Conservation (phyloP, 2,797 vertebrate genomes). For the Leptoclinus maculatus region DNA sequence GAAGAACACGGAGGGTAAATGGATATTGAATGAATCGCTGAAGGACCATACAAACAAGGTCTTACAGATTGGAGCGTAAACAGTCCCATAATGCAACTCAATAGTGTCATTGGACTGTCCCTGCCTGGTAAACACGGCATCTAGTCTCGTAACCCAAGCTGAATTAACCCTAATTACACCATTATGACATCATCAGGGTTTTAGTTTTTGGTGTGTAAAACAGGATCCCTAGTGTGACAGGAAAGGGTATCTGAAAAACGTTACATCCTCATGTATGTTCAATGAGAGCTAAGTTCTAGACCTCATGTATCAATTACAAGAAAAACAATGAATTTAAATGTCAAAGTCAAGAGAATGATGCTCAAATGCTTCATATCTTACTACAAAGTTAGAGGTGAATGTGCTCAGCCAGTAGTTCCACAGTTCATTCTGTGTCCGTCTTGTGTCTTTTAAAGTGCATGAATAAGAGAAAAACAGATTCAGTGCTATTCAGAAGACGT, state of each 20-base stretch:
- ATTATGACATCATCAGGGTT: not conserved
- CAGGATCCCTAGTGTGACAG: not conserved
- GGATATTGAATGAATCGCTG: slow-evolving; percentile 28
- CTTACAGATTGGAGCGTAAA: not conserved
- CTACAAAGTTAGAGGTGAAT: not conserved
- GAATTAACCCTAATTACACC: not conserved
- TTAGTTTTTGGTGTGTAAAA: not conserved
- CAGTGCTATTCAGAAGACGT: not conserved
- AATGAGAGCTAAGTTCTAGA: not conserved
- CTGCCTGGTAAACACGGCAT: not conserved
- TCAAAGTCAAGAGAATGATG: not conserved
- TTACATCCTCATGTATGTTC: not conserved
- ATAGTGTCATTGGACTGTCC: not conserved
- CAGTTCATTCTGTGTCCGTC: not conserved
- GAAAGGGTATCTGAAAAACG: not conserved
- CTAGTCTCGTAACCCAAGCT: not conserved
- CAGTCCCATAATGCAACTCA: not conserved
- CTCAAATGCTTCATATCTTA: not conserved
- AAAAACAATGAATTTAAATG: not conserved
- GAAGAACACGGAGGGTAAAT: slow-evolving; percentile 10
- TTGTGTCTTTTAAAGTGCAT: slow-evolving; percentile 9
- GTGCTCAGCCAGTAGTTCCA: not conserved
- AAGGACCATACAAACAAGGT: slow-evolving; percentile 19
- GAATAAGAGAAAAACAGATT: slow-evolving; percentile 6
- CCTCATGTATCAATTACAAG: not conserved